Conservation (phyloP, 2,797 vertebrate genomes). For the Lindbergichthys nudifrons region DNA sequence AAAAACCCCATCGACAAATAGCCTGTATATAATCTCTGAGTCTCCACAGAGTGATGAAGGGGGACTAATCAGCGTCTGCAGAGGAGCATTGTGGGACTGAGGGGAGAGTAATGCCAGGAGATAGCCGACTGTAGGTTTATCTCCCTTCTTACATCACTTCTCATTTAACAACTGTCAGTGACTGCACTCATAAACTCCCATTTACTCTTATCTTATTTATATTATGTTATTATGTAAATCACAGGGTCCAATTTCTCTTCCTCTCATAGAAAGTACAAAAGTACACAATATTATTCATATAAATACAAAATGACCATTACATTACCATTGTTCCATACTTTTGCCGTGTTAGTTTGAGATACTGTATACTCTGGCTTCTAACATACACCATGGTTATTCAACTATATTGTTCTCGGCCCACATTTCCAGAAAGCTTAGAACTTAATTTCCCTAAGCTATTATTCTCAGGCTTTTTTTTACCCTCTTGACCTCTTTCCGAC, state of each 20-base stretch:
- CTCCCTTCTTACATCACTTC: background rate
- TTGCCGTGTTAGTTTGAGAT: no score
- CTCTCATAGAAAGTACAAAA: no score
- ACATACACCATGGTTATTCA: no score
- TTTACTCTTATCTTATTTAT: background rate
- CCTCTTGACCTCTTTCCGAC: no score
- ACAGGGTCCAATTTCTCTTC: background rate
- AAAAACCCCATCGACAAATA: constrained; percentile 45
- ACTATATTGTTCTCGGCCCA: no score
- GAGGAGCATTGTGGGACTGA: constrained; percentile 14
- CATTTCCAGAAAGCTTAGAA: no score
- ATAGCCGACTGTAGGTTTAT: background rate
- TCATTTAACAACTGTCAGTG: constrained; percentile 5
- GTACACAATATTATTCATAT: no score
- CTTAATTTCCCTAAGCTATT: no score
- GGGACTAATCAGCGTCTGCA: constrained; percentile 30
- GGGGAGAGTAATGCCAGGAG: background rate
- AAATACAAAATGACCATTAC: no score
- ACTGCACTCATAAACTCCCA: background rate
- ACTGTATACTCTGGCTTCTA: no score
- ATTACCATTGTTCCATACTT: no score
- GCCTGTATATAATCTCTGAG: constrained; percentile 43
- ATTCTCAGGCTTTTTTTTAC: no score
- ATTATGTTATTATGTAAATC: background rate
- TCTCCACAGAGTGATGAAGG: constrained; percentile 33